phyloP scores from a whole-genome alignment of 2,797 vertebrate species.

The Tympanoctomys barrerae region DNA sequence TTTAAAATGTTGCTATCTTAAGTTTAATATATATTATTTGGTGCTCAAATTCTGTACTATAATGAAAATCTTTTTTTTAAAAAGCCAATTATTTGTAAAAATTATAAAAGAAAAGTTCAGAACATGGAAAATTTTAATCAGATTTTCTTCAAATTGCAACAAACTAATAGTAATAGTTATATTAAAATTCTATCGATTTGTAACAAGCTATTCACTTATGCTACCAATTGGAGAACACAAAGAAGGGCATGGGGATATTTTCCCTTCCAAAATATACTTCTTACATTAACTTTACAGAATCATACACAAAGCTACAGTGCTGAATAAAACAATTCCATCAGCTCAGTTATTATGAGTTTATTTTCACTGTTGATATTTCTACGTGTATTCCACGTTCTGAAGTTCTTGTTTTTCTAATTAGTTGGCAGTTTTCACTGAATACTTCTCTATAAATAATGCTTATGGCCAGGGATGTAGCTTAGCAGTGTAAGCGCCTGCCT shows the following conservation, averaged over 20 bases:
- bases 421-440: constrained; percentile 46
- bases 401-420: constrained; percentile 32
- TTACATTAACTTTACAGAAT: constrained; percentile 19
- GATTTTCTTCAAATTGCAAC: neutral
- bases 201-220: neutral
- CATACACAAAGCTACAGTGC: neutral
- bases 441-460: constrained; percentile 25
- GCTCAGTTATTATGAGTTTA: neutral
- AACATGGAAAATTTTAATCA: constrained; percentile 1
- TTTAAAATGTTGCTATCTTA: neutral
- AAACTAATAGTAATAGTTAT: neutral
- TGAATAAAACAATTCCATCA: neutral
- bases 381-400: constrained; percentile 7
- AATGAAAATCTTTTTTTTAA: constrained; percentile 1
- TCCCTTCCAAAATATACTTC: neutral
- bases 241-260: neutral
- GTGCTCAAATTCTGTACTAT: neutral
- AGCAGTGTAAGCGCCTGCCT: no score
- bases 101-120: neutral
- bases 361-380: constrained; percentile 52
- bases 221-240: neutral
- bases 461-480: neutral
- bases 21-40: neutral
- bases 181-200: constrained; percentile 50
- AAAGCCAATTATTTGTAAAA: neutral